Evolutionary conservation across 2,888 invertebrate species (phyloP).

Genomic region (Drosophila mercatorum): DNA sequence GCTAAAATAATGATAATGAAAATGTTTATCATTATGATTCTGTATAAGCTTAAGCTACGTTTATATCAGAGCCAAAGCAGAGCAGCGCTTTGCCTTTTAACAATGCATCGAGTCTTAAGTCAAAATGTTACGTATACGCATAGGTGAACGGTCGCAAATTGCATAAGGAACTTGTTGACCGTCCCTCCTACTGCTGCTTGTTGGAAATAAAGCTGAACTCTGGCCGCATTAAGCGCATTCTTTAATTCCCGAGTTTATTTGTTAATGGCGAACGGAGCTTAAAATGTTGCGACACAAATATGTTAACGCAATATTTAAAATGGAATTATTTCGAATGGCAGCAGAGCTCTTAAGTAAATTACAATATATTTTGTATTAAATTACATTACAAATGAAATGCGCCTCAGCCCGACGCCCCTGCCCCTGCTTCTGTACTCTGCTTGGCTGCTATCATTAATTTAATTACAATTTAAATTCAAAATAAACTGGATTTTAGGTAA

Average conservation of each 20-base stretch:
- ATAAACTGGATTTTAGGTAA: conserved; percentile 67
- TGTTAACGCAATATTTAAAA: conserved; percentile 56
- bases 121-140: conserved; percentile 51
- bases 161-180: conserved; percentile 45
- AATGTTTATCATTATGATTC: background rate
- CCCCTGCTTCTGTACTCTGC: background rate
- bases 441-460: conserved; percentile 60
- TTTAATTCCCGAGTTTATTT: conserved; percentile 33
- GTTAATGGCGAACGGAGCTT: conserved; percentile 47
- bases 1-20: background rate
- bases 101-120: conserved; percentile 45
- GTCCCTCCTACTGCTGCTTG: conserved; percentile 7
- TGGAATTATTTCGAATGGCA: conserved; percentile 41
- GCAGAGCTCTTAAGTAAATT: conserved; percentile 69
- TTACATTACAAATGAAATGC: conserved; percentile 57
- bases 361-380: conserved; percentile 55
- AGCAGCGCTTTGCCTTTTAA: conserved; percentile 9
- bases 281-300: conserved; percentile 53
- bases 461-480: conserved; percentile 74
- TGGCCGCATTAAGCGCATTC: conserved; percentile 35
- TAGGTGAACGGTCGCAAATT: conserved; percentile 17
- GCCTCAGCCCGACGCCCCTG: background rate
- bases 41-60: background rate
- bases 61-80: background rate
- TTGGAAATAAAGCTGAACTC: background rate